Base-by-base conservation (phyloP, 1,140 invertebrate genomes). In the Euwallacea fornicatus region DNA sequence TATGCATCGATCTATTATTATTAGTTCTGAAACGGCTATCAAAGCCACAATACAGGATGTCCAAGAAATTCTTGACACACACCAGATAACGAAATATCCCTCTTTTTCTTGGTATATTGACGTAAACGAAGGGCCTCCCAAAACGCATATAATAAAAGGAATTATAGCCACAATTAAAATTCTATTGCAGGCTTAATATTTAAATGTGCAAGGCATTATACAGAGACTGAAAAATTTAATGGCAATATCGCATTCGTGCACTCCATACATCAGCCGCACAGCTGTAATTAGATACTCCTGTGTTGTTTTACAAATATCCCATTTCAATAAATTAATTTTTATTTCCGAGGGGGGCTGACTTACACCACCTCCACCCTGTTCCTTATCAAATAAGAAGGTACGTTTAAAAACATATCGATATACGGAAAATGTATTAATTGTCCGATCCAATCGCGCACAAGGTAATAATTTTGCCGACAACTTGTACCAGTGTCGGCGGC, bases 381-480 rank as follows among this genome's bases (percentile, higher is more conserved):
- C 21, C 21, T 33, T 33, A 33, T 33, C 21, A 33, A 33, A 33
- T 33, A 33, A 33, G 21, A 33, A 33, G 21, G 21, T 33, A 33
- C 21, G 4, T 33, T 33, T 33, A 50, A 50, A 41, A 59, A 41
- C 42, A 10, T 7, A 16, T 8, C 6, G 56, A 41, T 7, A 33
- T 41, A 59, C 42, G 16, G 16, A 59, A 59, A 21, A 59, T 59
- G 21, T 59, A 59, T 59, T 59, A 59, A 59, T 59, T 59, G 56
- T 59, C 56, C 56, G 56, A 59, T 59, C 33, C 7, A 59, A 59
- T 41, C 56, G 56, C 11, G 56, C 56, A 13, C 13, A 42, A 41
- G 56, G 56, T 59, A 41, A 59, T 59, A 59, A 59, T 59, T 59
- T 59, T 42, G 56, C 56, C 13, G 33, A 59, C 56, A 59, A 59